phyloP scores from a whole-genome alignment of 2,113 vertebrate genomes.

The Muntiacus muntjak region DNA sequence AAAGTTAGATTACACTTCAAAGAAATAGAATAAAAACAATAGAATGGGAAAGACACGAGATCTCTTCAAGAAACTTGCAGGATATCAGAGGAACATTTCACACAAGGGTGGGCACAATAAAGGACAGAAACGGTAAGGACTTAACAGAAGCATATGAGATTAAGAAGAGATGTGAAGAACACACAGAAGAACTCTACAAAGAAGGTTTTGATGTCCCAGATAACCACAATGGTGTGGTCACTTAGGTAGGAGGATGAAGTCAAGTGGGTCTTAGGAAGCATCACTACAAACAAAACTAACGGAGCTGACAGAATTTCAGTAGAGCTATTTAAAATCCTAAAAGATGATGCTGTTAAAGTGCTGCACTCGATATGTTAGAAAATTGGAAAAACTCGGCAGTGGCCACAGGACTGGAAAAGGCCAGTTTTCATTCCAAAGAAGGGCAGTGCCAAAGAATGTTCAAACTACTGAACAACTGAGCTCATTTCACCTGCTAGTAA shows the following conservation, averaged over 20 bases:
- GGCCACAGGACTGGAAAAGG: not conserved
- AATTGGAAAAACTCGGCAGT: not conserved
- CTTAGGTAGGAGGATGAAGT: not conserved
- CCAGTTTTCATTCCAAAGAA: not conserved
- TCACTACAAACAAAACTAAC: not conserved
- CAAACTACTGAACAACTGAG: not conserved
- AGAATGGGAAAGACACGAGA: not conserved
- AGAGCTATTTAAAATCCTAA: not conserved
- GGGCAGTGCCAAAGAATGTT: not conserved
- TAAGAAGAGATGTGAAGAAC: not conserved
- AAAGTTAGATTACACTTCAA: slow-evolving; percentile 11
- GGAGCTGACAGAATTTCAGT: not conserved
- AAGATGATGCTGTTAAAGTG: not conserved
- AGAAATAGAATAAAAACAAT: not conserved
- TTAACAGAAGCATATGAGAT: not conserved
- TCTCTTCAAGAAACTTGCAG: not conserved
- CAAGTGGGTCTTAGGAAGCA: not conserved
- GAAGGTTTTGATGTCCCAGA: not conserved
- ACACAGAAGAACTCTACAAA: not conserved
- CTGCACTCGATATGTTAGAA: accelerated
- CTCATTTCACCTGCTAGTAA: not conserved
- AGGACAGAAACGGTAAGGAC: not conserved
- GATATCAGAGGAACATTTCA: not conserved
- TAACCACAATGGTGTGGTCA: not conserved
- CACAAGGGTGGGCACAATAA: not conserved